These are phyloP conservation scores for Xestia rhomboidea DNA, from an alignment of 2,888 invertebrate species.

Conservation along the genomic window DNA sequence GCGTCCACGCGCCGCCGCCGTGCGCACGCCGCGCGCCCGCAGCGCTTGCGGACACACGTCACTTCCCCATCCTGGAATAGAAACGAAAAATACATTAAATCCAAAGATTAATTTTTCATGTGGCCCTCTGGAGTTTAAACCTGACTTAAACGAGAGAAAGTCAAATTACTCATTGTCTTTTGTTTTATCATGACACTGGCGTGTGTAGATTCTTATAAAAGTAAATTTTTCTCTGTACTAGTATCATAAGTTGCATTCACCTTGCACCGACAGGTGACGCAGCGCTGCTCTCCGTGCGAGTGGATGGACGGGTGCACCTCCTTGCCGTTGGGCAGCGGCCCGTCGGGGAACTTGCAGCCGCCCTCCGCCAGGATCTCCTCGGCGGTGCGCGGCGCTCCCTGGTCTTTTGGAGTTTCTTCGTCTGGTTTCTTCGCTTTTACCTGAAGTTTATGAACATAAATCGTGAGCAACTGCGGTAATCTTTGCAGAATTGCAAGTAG, in stretches of 20 bases:
- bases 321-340: slow-evolving; percentile 93
- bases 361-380: slow-evolving; percentile 94
- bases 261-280: slow-evolving; percentile 97
- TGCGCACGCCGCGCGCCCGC: slow-evolving; percentile 93
- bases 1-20: slow-evolving; percentile 89
- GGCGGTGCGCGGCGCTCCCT: slow-evolving; percentile 89
- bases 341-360: slow-evolving; percentile 95
- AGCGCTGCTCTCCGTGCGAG: slow-evolving; percentile 96
- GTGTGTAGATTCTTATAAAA: not conserved
- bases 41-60: slow-evolving; percentile 95
- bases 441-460: slow-evolving; percentile 65
- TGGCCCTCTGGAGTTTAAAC: not conserved
- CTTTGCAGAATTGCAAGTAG: not conserved
- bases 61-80: slow-evolving; percentile 93
- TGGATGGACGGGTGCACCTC: slow-evolving; percentile 97
- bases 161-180: not conserved
- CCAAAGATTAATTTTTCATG: not conserved
- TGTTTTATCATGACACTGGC: not conserved
- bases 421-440: slow-evolving; percentile 85
- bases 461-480: not conserved
- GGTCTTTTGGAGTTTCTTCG: slow-evolving; percentile 85
- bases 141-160: not conserved
- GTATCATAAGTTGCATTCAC: slow-evolving; percentile 84
- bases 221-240: not conserved
- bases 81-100: not conserved